phyloP scores from a whole-genome alignment of 2,113 vertebrate genomes.

The Dolichallabes microphthalmus region DNA sequence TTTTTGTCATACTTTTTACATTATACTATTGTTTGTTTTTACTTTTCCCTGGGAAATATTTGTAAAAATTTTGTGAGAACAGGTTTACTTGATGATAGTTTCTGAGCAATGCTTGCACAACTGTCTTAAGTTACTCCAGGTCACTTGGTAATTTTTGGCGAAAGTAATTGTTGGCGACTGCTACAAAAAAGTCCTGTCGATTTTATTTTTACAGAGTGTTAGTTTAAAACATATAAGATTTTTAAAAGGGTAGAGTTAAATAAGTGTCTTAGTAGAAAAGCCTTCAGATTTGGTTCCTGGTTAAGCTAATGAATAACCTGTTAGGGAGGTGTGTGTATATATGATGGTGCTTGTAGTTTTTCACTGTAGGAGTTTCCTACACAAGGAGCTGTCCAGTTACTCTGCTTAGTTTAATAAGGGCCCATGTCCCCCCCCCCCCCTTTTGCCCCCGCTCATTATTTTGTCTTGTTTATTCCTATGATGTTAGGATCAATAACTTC shows the following conservation, averaged over 20 bases:
- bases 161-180: background rate
- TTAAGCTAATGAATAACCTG: slow-evolving; percentile 19
- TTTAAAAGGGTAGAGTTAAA: background rate
- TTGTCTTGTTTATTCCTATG: background rate
- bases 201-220: background rate
- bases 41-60: background rate
- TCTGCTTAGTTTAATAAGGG: background rate
- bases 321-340: background rate
- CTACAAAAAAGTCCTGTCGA: background rate
- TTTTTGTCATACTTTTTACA: background rate
- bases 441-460: background rate
- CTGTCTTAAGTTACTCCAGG: too few species aligned
- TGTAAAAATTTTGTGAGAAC: background rate
- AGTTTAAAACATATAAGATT: background rate
- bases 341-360: background rate
- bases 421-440: background rate
- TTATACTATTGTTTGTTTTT: too few species aligned
- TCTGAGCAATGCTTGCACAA: background rate
- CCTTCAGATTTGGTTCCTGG: slow-evolving; percentile 4
- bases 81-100: background rate
- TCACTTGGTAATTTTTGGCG: background rate
- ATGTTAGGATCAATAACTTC: background rate
- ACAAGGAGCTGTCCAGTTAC: background rate
- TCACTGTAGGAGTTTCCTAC: slow-evolving; percentile 21
- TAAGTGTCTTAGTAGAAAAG: background rate